These are phyloP conservation scores for Melanotaenia maccullochi DNA, from an alignment of 2,797 vertebrate species.

Conservation along the genomic window DNA sequence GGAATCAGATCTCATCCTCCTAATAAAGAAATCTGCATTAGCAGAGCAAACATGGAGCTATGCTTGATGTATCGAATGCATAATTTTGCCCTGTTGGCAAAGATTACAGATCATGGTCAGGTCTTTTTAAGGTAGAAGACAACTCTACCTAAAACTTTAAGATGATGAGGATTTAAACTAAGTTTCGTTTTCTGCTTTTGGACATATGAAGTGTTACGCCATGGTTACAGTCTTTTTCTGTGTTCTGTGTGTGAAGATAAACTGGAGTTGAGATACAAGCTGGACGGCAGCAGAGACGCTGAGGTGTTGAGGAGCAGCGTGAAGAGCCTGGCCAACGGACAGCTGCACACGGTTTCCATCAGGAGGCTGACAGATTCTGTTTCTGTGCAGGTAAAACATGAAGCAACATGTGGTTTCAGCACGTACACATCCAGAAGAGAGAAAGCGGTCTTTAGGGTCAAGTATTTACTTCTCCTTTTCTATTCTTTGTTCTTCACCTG, in stretches of 20 bases:
- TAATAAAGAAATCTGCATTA: constrained; percentile 43
- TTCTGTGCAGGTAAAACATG: constrained; percentile 63
- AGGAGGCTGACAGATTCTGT: constrained; percentile 83
- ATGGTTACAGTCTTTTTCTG: background rate
- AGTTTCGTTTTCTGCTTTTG: background rate
- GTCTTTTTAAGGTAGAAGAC: background rate
- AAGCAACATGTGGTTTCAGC: background rate
- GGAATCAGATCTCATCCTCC: constrained; percentile 54
- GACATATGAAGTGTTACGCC: background rate
- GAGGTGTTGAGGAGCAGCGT: constrained; percentile 84
- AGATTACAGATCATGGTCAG: background rate
- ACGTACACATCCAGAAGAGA: background rate
- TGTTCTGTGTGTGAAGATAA: constrained; percentile 80
- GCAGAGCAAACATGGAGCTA: constrained; percentile 3
- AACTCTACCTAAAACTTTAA: background rate
- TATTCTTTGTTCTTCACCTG: background rate
- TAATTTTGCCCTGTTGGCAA: constrained; percentile 12
- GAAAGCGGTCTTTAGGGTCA: background rate
- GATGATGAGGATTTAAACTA: background rate
- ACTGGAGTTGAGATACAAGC: constrained; percentile 91
- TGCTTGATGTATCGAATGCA: constrained; percentile 21
- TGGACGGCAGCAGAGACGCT: constrained; percentile 84
- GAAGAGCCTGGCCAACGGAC: constrained; percentile 88
- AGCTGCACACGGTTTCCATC: constrained; percentile 85
- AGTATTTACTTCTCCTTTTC: background rate